phyloP scores from a whole-genome alignment of 2,113 vertebrate genomes.

The Caretta caretta region DNA sequence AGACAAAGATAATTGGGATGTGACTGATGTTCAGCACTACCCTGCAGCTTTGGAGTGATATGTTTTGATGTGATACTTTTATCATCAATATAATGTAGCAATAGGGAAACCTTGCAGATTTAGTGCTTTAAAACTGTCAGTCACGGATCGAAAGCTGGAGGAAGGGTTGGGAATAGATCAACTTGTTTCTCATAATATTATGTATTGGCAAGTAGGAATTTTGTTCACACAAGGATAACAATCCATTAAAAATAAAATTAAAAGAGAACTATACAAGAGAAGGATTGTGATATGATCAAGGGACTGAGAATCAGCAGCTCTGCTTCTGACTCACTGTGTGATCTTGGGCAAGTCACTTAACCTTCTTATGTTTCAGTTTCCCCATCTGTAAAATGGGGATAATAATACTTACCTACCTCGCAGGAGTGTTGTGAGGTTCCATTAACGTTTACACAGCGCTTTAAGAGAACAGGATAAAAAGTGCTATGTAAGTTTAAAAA shows the following conservation, averaged over 20 bases:
- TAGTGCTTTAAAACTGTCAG: background rate
- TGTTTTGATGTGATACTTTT: background rate
- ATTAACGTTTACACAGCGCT: background rate
- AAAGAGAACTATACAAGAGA: background rate
- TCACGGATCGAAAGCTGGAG: background rate
- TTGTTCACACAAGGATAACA: slow-evolving; percentile 5
- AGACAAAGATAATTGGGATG: background rate
- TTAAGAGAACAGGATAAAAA: slow-evolving; percentile 11
- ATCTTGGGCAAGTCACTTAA: background rate
- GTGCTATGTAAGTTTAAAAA: background rate
- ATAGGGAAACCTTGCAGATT: background rate
- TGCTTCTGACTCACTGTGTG: background rate
- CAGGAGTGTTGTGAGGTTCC: background rate
- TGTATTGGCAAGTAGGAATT: background rate
- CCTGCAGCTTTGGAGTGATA: background rate
- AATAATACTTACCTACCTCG: background rate
- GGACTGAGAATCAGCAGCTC: background rate
- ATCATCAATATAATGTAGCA: background rate
- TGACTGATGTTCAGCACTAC: background rate
- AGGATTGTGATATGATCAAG: background rate
- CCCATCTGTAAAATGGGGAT: background rate
- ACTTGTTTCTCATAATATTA: background rate
- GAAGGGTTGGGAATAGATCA: background rate
- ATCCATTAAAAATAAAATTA: background rate
- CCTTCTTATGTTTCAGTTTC: background rate